Base-by-base conservation (phyloP, 92 coral and sea anemone species). In the Hydrozoanthus gracilis region DNA sequence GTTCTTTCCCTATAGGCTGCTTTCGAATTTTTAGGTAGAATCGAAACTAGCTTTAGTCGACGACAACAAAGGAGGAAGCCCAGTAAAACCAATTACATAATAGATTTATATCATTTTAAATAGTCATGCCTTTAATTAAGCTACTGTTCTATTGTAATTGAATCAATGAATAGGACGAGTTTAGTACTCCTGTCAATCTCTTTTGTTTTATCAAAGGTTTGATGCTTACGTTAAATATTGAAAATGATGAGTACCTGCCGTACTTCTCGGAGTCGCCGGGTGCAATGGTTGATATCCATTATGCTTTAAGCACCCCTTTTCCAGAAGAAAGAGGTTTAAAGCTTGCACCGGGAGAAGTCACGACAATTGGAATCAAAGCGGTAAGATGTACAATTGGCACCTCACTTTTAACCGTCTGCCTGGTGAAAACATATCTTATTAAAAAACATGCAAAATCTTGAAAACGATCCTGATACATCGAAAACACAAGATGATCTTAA, bases 231-330 rank as follows among this genome's bases (percentile, higher is more conserved):
- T 72, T 79, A 4, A 60, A 79, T 14, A 79, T 79, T 47, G 84
- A 79, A 15, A 67, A 60, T 60, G 56, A 45, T n/a, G 84, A 79
- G 44, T 79, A 79, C 58, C n/a, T 79, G 84, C 54, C 71, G 4
- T 79, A 79, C 12, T 79, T 79, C 48, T 71, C 84, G 8, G 84
- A 79, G 46, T 79, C 84, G 39, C 56, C 84, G 0, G 84, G 84
- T 48, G 46, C 62, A n/a, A 72, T 79, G 9, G 35, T 62, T 17
- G 72, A 79, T 79, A 13, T 79, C n/a, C 84, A 79, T n/a, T 60
- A 58, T 6, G 71, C 84, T 7, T 58, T 45, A 0, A 62, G 9
- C 4, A 45, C 27, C 55, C 84, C 84, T 16, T 79, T 79, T 62
- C 84, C 84, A 79, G 84, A 79, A 51, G 72, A 79, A 1, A 45